phyloP scores from a whole-genome alignment of 2,797 vertebrate genomes.

The Amazona ochrocephala region DNA sequence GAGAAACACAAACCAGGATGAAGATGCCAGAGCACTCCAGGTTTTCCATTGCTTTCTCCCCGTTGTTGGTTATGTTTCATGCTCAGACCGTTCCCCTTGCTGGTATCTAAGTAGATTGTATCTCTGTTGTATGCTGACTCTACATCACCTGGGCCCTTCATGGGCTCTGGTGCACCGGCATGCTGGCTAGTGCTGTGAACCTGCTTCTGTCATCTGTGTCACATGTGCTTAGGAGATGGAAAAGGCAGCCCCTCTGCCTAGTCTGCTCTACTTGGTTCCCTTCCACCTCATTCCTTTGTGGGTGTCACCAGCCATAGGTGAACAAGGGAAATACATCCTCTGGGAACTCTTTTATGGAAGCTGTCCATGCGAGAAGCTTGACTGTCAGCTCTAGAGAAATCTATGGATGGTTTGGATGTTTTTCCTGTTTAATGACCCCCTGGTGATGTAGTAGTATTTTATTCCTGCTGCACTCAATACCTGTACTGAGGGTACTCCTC shows the following conservation, averaged over 20 bases:
- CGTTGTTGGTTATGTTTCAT: neutral
- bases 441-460: neutral
- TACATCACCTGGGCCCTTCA: rapidly evolving
- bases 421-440: neutral
- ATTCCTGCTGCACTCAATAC: neutral
- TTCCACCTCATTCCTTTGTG: neutral
- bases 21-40: neutral
- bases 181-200: neutral
- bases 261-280: neutral
- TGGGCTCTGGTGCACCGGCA: neutral
- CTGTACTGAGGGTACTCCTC: neutral
- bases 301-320: neutral
- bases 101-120: neutral
- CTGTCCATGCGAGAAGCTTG: rapidly evolving
- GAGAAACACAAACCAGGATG: neutral
- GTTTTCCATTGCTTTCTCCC: neutral
- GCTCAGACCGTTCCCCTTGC: neutral
- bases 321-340: neutral
- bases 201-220: neutral
- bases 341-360: neutral
- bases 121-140: neutral
- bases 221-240: neutral
- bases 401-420: neutral
- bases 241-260: neutral
- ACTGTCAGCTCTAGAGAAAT: neutral